Evolutionary conservation across 1,140 invertebrate species (phyloP).

Genomic region (Drosophila pruinosa): DNA sequence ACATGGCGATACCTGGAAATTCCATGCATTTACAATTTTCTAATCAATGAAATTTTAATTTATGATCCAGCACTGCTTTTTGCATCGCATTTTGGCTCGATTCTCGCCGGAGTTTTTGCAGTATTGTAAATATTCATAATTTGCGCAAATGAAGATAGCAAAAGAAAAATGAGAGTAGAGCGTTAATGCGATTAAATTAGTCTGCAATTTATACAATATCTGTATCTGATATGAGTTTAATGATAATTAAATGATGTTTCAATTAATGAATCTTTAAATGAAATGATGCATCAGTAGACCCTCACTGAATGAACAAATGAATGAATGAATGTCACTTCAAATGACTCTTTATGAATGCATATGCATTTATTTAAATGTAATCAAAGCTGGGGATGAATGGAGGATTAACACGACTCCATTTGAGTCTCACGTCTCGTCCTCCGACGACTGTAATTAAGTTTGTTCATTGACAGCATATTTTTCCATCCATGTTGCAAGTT

Average conservation of each 20-base stretch:
- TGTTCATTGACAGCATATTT: slow-evolving; percentile 34
- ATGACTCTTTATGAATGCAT: slow-evolving; percentile 19
- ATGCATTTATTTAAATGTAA: slow-evolving; percentile 58
- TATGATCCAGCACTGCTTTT: slow-evolving; percentile 17
- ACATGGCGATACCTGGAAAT: slow-evolving; percentile 66
- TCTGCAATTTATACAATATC: background rate
- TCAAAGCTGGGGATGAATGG: slow-evolving; percentile 24
- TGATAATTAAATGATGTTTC: slow-evolving; percentile 43
- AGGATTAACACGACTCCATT: background rate
- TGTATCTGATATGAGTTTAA: background rate
- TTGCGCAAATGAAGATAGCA: no score
- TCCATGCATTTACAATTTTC: slow-evolving; percentile 82
- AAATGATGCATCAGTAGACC: slow-evolving; percentile 23
- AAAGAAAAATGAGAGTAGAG: no score
- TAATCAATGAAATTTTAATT: slow-evolving; percentile 83
- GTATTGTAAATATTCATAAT: no score
- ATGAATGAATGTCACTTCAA: slow-evolving; percentile 11
- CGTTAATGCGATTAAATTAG: background rate
- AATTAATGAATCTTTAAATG: slow-evolving; percentile 53
- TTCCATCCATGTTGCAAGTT: slow-evolving; percentile 4
- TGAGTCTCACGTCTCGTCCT: background rate
- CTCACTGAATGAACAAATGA: no score
- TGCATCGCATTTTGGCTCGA: background rate
- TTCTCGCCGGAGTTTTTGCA: background rate
- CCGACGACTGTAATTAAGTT: slow-evolving; percentile 61